Conservation (phyloP, 2,113 vertebrate species). For the Centropus unirufus region DNA sequence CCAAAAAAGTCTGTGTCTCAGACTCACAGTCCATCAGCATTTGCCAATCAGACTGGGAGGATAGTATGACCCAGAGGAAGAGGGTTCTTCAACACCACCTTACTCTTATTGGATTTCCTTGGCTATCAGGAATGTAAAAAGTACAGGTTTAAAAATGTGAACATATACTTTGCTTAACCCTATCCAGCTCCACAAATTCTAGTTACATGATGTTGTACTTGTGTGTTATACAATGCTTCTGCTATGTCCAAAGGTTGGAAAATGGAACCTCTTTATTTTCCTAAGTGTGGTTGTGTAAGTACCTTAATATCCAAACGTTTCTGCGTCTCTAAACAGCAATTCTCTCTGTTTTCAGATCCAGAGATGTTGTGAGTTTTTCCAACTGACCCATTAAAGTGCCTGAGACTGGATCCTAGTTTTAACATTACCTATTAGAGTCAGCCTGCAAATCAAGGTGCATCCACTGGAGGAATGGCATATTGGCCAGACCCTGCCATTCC, state of each 20-base stretch:
- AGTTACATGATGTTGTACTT: not conserved
- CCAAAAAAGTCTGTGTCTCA: not conserved
- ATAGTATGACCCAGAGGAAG: not conserved
- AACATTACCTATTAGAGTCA: not conserved
- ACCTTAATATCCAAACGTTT: not conserved
- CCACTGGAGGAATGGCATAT: not conserved
- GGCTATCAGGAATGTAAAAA: not conserved
- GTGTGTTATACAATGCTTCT: not conserved
- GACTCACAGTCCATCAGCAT: fast-evolving
- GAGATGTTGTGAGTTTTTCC: not conserved
- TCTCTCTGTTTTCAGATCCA: not conserved
- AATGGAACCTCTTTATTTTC: not conserved
- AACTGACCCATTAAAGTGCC: not conserved
- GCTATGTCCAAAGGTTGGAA: not conserved
- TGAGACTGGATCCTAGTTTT: not conserved
- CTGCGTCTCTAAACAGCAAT: not conserved
- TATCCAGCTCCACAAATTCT: not conserved
- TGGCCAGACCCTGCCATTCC: not conserved
- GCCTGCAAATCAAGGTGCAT: not conserved
- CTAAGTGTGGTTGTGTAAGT: not conserved
- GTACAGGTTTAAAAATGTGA: not conserved
- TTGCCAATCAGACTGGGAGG: not conserved
- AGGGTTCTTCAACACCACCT: not conserved
- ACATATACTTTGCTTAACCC: not conserved
- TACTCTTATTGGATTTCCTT: not conserved